Conservation (phyloP, 2,888 invertebrate species). For the Dione vanillae region DNA sequence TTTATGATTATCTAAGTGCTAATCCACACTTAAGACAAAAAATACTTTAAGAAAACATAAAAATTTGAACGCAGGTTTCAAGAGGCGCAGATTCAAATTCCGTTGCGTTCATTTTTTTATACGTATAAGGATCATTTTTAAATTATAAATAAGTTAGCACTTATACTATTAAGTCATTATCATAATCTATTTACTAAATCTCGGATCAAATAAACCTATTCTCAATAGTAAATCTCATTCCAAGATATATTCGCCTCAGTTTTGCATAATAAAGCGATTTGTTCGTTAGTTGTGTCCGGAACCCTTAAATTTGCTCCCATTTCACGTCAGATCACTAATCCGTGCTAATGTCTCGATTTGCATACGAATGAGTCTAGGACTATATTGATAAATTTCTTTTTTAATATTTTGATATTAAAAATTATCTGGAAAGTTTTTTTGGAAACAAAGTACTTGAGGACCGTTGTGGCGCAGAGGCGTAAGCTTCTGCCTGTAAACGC, state of each 20-base stretch:
- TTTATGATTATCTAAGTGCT: no score
- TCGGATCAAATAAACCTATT: conserved; percentile 6
- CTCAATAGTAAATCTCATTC: conserved; percentile 18
- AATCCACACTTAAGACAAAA: no score
- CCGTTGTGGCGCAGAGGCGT: no score
- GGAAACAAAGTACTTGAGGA: no score
- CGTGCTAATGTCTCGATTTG: conserved; percentile 45
- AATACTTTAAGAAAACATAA: no score
- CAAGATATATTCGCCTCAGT: conserved; percentile 38
- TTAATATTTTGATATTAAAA: no score
- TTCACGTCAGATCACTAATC: conserved; percentile 41
- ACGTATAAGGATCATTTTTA: no score
- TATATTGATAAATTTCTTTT: conserved; percentile 21
- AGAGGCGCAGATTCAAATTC: no score
- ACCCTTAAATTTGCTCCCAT: conserved; percentile 40
- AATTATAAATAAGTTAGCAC: background rate
- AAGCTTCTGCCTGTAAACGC: no score
- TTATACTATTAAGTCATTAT: background rate
- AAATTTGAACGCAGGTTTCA: no score
- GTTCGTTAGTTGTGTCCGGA: conserved; percentile 39
- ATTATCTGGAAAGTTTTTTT: no score
- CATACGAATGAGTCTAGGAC: conserved; percentile 36
- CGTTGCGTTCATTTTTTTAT: no score
- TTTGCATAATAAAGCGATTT: conserved; percentile 48
- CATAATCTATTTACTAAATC: background rate